Conservation (phyloP, 2,888 invertebrate species). For the Drosophila lutescens region DNA sequence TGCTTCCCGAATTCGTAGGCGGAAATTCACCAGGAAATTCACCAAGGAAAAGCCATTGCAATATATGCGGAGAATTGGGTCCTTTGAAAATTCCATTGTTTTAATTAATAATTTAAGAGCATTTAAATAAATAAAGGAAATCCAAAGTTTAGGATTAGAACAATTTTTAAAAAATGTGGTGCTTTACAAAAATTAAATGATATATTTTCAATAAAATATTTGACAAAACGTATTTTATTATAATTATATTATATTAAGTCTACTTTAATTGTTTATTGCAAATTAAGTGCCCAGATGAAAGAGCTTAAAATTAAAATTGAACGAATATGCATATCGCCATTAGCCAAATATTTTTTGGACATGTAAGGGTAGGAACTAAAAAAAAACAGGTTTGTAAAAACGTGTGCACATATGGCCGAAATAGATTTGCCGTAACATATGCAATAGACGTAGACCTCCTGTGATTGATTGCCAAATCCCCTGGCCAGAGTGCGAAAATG, state of each 20-base stretch:
- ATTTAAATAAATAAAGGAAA: too few species aligned
- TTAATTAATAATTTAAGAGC: not conserved
- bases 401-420: constrained; percentile 3
- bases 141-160: too few species aligned
- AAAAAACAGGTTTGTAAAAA: not conserved
- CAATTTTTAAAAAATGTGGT: not conserved
- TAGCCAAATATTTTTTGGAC: not conserved
- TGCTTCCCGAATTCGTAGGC: not conserved
- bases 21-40: not conserved
- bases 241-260: too few species aligned
- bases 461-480: constrained; percentile 43
- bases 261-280: not conserved
- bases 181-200: not conserved
- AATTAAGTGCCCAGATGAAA: not conserved
- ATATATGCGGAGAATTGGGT: not conserved
- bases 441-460: constrained; percentile 38
- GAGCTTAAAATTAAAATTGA: not conserved
- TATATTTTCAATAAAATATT: too few species aligned
- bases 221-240: too few species aligned
- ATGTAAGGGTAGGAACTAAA: not conserved
- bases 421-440: constrained; percentile 41
- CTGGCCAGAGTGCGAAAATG: constrained; percentile 62
- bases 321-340: not conserved
- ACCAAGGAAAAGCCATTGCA: not conserved
- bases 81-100: too few species aligned